Evolutionary conservation across 1,140 invertebrate genomes (phyloP).

Genomic region (Melitaea cinxia): DNA sequence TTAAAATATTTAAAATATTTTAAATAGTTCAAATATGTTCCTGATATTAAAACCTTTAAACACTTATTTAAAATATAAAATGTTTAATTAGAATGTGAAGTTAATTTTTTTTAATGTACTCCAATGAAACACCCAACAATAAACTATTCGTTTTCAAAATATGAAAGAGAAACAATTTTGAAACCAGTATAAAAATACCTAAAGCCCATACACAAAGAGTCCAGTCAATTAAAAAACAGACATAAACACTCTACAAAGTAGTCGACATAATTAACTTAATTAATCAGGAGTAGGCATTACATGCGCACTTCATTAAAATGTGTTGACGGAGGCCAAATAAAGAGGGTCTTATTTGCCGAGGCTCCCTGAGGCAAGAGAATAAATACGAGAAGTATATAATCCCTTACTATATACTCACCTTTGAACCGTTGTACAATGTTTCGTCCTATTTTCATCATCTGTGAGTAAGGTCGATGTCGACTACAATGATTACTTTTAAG

Average conservation of each 20-base stretch:
- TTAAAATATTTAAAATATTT: no score
- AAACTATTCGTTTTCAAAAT: no score
- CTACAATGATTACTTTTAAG: no score
- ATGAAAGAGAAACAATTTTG: no score
- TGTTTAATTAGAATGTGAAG: no score
- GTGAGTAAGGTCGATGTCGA: no score
- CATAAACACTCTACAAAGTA: constrained; percentile 15
- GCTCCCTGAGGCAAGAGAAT: constrained; percentile 53
- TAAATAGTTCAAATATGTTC: no score
- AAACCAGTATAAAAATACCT: neutral
- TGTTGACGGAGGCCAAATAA: constrained; percentile 60
- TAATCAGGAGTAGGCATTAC: constrained; percentile 50
- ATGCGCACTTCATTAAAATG: constrained; percentile 65
- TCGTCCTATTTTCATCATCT: neutral
- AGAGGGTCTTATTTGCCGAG: constrained; percentile 58
- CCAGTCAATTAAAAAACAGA: neutral
- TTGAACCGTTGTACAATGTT: neutral
- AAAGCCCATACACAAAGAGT: neutral
- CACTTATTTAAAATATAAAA: no score
- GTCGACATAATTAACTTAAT: constrained; percentile 43
- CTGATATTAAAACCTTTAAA: no score
- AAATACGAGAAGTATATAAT: constrained; percentile 38
- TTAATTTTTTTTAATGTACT: no score
- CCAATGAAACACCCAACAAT: no score
- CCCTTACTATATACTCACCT: constrained; percentile 11